Percentiles rank a stretch among this genome's conserved stretches.
These are phyloP conservation scores for Varanus komodoensis DNA, from an alignment of 2,113 vertebrate species.

Conservation along the genomic window DNA sequence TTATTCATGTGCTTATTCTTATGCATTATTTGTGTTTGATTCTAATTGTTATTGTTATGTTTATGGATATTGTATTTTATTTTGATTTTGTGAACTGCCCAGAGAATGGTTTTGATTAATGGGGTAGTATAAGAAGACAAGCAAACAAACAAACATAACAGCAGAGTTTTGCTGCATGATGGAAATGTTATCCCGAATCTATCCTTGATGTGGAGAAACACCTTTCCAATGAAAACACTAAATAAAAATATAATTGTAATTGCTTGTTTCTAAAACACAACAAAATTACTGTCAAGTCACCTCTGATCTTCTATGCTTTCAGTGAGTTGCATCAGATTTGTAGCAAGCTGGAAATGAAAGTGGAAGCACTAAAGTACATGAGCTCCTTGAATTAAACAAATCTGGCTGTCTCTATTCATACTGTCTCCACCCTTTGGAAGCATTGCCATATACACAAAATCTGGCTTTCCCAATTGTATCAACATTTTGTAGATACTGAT, in stretches of 20 bases:
- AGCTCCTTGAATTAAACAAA: neutral
- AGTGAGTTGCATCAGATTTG: neutral
- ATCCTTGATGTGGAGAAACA: neutral
- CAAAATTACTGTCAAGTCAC: neutral
- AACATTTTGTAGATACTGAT: neutral
- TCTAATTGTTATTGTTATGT: too few species aligned
- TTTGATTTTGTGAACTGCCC: too few species aligned
- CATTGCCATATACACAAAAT: neutral
- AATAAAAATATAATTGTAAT: neutral
- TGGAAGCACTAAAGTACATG: neutral
- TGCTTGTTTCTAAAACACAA: neutral
- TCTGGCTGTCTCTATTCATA: neutral
- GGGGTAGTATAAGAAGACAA: too few species aligned
- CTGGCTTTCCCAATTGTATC: neutral
- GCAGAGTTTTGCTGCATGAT: neutral
- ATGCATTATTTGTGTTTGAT: too few species aligned
- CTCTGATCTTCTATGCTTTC: neutral
- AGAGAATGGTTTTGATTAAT: too few species aligned
- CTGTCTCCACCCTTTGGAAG: neutral
- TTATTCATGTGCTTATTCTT: too few species aligned
- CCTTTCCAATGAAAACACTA: constrained; percentile 7
- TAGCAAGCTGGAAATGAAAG: neutral
- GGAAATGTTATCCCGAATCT: constrained; percentile 27
- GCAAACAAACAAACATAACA: neutral
- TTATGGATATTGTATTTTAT: too few species aligned